These are phyloP conservation scores for Scaptomyza polygonia DNA, from an alignment of 2,888 invertebrate genomes.

Conservation along the genomic window DNA sequence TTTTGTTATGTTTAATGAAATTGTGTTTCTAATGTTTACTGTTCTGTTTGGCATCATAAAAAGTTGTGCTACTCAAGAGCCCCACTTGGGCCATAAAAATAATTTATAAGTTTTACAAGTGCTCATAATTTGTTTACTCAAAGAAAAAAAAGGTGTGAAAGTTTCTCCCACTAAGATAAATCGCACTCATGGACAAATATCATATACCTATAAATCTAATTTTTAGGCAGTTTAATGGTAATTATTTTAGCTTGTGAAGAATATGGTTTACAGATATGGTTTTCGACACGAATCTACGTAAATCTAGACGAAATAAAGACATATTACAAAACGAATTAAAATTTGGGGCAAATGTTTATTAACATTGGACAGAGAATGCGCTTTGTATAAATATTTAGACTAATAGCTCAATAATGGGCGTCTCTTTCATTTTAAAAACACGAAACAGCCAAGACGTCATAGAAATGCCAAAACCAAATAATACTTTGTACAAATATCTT, in stretches of 20 bases:
- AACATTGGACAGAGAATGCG: constrained; percentile 33
- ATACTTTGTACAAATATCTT: not conserved
- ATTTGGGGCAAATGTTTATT: constrained; percentile 53
- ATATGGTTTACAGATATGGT: constrained; percentile 21
- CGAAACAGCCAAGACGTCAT: constrained; percentile 53
- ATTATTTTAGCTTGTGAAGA: constrained; percentile 4
- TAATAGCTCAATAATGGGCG: constrained; percentile 36
- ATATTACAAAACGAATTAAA: constrained; percentile 43
- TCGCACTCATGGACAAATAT: constrained; percentile 9
- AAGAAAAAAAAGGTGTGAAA: constrained; percentile 26
- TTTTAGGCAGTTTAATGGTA: constrained; percentile 10
- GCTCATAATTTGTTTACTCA: constrained; percentile 59
- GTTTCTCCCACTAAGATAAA: constrained; percentile 2
- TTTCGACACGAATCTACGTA: constrained; percentile 3
- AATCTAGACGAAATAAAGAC: constrained; percentile 25
- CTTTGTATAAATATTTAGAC: constrained; percentile 62
- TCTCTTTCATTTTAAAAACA: constrained; percentile 31
- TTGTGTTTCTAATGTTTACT: not conserved
- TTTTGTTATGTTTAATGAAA: not conserved
- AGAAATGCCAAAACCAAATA: constrained; percentile 8
- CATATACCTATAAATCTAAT: not conserved
- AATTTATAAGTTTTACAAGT: constrained; percentile 72
- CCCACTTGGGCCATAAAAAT: constrained; percentile 57
- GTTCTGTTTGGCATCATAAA: constrained; percentile 21
- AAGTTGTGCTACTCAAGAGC: constrained; percentile 47